phyloP scores from a whole-genome alignment of 2,797 vertebrate species.

The Protonibea diacanthus region DNA sequence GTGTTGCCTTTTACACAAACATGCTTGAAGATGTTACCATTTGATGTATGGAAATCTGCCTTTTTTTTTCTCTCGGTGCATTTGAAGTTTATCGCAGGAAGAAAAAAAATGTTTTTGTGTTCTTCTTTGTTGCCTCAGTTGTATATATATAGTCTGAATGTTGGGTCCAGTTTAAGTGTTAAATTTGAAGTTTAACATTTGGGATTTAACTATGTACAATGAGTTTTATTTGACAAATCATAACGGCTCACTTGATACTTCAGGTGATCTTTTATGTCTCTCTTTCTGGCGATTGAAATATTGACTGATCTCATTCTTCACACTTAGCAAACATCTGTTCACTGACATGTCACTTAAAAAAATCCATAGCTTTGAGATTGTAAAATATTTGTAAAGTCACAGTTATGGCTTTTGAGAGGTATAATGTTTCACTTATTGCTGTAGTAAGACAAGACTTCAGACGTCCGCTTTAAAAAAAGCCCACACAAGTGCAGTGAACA shows the following conservation, averaged over 20 bases:
- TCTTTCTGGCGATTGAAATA: conserved; percentile 50
- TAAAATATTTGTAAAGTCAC: conserved; percentile 64
- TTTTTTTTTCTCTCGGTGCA: conserved; percentile 65
- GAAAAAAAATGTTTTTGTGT: conserved; percentile 60
- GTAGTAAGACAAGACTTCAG: conserved; percentile 53
- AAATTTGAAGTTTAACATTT: conserved; percentile 66
- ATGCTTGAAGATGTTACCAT: conserved; percentile 78
- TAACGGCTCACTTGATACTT: conserved; percentile 32
- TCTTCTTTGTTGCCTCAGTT: conserved; percentile 71
- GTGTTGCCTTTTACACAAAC: conserved; percentile 79
- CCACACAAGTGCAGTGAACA: conserved; percentile 54
- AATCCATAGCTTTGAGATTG: conserved; percentile 65
- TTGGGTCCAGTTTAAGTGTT: conserved; percentile 72
- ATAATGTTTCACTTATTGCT: conserved; percentile 55
- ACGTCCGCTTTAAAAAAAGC: conserved; percentile 42
- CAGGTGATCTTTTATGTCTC: conserved; percentile 23
- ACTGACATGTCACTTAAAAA: conserved; percentile 40
- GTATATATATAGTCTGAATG: conserved; percentile 77
- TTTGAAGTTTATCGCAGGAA: conserved; percentile 74
- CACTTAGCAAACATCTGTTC: conserved; percentile 35
- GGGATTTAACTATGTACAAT: conserved; percentile 52
- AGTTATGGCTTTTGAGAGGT: conserved; percentile 48
- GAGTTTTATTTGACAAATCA: conserved; percentile 64
- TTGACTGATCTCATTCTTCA: conserved; percentile 43
- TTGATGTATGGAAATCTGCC: conserved; percentile 75